Evolutionary conservation across 2,797 vertebrate species (phyloP), one percentile per base, ranked within the genome.

Genomic region (Bradypus variegatus): DNA sequence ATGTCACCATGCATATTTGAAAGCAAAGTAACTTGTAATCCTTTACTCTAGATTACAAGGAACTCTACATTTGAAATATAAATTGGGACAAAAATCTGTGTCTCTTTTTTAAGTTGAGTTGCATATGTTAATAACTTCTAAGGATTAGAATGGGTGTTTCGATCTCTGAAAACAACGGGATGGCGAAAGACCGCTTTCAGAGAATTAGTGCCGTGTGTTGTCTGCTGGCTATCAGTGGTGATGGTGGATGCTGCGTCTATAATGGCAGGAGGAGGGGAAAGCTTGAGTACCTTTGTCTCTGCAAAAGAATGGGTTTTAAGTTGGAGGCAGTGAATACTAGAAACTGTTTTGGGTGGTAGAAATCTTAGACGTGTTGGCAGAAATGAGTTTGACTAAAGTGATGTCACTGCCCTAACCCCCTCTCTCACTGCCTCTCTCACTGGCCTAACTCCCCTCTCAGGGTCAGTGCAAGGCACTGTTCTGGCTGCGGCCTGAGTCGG

Each of bases 401-500:
- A 70, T 91, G 4, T 8, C 29, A 45, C 77, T 45, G 53, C 60
- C 73, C 89, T 94, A 83, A 86, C 72, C 77, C 29, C n/a, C n/a
- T n/a, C n/a, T n/a, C n/a, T n/a, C n/a, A n/a, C n/a, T n/a, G n/a
- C n/a, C n/a, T n/a, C n/a, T n/a, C n/a, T n/a, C n/a, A n/a, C n/a
- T n/a, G n/a, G n/a, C n/a, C n/a, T n/a, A n/a, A 1, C 93, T 92
- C 72, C 86, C 89, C 77, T 84, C 79, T 84, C 88, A 90, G 86
- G 81, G 70, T 87, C 75, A 89, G 93, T 90, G 93, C 86, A 36
- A 69, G 91, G 87, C 50, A 38, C 84, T 94, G 72, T 89, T 90
- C 70, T 91, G 91, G 80, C 72, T 84, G 80, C 93, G 19, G 80
- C 72, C 95, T 94, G 73, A 94, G 60, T 73, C 38, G 13, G 70